Evolutionary conservation across 2,113 vertebrate genomes (phyloP).

Genomic region (Oreochromis niloticus): DNA sequence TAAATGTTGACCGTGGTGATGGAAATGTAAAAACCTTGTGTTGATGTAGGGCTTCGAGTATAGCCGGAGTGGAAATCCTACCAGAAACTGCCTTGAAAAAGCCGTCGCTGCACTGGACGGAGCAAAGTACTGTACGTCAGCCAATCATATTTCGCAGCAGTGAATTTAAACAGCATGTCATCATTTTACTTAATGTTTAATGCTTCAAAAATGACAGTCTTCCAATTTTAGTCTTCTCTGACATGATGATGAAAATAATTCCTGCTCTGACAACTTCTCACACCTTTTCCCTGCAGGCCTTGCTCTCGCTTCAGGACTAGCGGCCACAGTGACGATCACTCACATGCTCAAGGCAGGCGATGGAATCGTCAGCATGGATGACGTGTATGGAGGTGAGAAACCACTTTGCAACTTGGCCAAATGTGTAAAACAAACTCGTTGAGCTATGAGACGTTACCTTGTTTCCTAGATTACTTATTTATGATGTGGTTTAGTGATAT

Average conservation of each 20-base stretch:
- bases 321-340: constrained; percentile 81
- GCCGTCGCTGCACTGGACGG: constrained; percentile 85
- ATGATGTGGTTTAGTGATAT: fast-evolving
- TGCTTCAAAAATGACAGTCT: not conserved
- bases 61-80: constrained; percentile 90
- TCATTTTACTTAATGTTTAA: not conserved
- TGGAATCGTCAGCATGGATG: constrained; percentile 83
- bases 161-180: not conserved
- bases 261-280: not conserved
- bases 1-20: not conserved
- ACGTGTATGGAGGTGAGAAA: constrained; percentile 87
- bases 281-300: constrained; percentile 71
- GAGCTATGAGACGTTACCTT: not conserved
- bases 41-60: constrained; percentile 83
- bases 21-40: not conserved
- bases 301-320: constrained; percentile 85
- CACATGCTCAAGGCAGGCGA: constrained; percentile 87
- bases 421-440: not conserved
- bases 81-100: constrained; percentile 84
- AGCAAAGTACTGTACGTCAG: constrained; percentile 84
- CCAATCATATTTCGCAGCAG: not conserved
- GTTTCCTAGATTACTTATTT: not conserved
- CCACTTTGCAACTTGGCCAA: not conserved
- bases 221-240: not conserved
- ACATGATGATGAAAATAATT: not conserved